A percentile compares a stretch with the other conserved stretches of the same genome.
Evolutionary conservation across 2,113 vertebrate species (phyloP).

Genomic region (Rhineura floridana): DNA sequence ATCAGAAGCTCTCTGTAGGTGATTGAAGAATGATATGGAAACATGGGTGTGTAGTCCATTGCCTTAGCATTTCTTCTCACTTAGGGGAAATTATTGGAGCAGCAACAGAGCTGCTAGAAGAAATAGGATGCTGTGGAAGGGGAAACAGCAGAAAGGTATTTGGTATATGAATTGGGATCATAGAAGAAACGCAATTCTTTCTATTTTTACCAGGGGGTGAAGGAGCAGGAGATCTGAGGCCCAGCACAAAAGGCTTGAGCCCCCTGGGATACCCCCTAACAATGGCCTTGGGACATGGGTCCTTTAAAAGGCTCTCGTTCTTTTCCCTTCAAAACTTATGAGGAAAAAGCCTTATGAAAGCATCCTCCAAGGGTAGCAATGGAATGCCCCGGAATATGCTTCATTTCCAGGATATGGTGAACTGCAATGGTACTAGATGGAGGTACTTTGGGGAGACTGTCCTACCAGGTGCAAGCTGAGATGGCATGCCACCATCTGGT

Average conservation of each 20-base stretch:
- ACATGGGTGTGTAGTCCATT: background rate
- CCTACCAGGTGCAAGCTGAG: background rate
- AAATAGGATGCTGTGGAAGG: no score
- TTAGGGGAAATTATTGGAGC: no score
- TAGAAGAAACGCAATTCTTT: background rate
- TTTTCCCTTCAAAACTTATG: background rate
- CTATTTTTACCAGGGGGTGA: no score
- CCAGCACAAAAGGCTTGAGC: no score
- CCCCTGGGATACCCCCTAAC: no score
- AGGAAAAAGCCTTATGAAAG: background rate
- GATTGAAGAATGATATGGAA: no score
- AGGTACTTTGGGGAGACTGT: background rate
- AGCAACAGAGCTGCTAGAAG: no score
- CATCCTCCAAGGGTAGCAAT: background rate
- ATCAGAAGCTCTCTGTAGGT: no score
- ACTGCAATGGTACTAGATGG: background rate
- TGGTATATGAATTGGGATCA: background rate
- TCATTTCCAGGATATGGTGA: background rate
- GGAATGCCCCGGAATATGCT: background rate
- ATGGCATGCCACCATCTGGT: background rate
- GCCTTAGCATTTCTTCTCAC: no score
- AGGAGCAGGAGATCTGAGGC: no score
- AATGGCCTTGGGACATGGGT: no score
- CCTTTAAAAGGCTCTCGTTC: no score
- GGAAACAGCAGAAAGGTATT: background rate